phyloP scores from a whole-genome alignment of 2,797 vertebrate genomes.

The Rousettus madagascariensis region DNA sequence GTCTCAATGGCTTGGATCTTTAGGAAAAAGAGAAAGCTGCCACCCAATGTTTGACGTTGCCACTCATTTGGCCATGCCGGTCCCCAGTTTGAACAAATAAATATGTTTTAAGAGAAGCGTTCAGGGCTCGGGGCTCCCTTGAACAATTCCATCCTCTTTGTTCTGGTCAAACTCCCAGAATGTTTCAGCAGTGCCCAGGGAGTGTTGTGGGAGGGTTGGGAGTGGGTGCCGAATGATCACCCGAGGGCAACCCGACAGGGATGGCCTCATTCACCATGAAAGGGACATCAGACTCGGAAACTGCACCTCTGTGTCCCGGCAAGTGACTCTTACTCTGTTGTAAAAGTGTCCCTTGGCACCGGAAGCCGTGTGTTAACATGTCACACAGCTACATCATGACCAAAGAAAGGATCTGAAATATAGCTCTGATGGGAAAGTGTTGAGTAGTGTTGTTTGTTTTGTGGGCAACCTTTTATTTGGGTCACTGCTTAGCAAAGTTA shows the following conservation, averaged over 20 bases:
- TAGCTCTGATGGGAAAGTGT: background rate
- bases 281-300: background rate
- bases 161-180: background rate
- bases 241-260: accelerated
- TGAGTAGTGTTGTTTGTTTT: background rate
- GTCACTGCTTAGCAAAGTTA: too few relatives aligned
- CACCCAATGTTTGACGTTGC: background rate
- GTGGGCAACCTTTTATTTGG: background rate
- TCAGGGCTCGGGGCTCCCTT: background rate
- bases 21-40: background rate
- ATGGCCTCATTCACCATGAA: background rate
- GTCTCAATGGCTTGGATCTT: background rate
- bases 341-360: background rate
- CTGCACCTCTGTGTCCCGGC: too few relatives aligned
- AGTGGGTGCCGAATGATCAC: accelerated
- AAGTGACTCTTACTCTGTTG: background rate
- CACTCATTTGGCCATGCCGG: background rate
- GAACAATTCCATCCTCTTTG: background rate
- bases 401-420: background rate
- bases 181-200: background rate
- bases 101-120: background rate
- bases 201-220: background rate
- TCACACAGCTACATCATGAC: background rate
- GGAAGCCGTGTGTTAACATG: background rate
- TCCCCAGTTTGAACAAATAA: background rate